Evolutionary conservation across 2,797 vertebrate species (phyloP).

Genomic region (Amblyraja radiata): DNA sequence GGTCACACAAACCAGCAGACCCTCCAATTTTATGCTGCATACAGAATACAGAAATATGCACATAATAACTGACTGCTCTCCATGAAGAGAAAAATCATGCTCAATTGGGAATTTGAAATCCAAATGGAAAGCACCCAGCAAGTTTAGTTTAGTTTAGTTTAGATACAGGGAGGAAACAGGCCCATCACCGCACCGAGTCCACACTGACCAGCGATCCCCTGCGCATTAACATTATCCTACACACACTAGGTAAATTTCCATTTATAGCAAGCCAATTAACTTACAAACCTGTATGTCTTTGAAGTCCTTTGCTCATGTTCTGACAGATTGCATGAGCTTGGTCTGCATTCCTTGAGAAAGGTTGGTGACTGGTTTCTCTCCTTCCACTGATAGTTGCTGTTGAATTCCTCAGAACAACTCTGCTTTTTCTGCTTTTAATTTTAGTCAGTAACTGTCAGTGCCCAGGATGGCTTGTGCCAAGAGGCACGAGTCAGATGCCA

Average conservation of each 20-base stretch:
- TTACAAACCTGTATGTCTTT: no score
- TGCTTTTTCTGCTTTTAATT: not conserved
- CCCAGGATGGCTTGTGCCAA: not conserved
- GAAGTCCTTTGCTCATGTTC: not conserved
- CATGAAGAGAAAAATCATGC: not conserved
- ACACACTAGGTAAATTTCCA: no score
- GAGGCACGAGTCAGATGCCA: not conserved
- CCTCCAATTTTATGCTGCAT: no score
- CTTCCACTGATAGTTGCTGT: not conserved
- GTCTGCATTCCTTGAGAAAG: not conserved
- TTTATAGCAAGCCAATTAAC: no score
- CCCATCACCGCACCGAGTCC: no score
- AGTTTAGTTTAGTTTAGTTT: no score
- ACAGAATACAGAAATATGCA: no score
- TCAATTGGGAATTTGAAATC: not conserved
- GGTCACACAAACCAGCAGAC: no score
- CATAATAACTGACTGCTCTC: no score
- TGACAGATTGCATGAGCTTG: not conserved
- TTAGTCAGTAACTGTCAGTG: not conserved
- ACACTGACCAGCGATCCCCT: no score
- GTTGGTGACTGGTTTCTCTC: not conserved
- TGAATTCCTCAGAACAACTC: not conserved
- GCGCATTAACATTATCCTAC: no score
- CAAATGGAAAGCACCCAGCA: not conserved
- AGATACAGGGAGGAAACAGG: no score